phyloP scores from a whole-genome alignment of 1,140 invertebrate genomes.

The Drosophila ogumai region DNA sequence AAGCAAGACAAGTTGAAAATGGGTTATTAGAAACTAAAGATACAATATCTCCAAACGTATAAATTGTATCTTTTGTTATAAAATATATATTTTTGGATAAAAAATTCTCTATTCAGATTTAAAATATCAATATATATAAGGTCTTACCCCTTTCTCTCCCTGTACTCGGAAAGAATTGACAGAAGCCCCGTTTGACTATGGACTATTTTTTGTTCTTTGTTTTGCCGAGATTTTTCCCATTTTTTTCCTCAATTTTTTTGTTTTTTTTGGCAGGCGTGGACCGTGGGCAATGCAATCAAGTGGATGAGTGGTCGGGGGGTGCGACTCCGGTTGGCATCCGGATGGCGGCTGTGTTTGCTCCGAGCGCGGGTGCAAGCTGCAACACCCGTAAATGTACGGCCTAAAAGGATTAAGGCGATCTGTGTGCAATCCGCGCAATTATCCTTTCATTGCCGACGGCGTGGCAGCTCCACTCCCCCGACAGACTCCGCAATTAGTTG shows the following conservation, averaged over 20 bases:
- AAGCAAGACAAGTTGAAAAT: too few species aligned
- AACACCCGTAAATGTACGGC: constrained; percentile 45
- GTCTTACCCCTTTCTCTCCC: not conserved
- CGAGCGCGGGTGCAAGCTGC: constrained; percentile 48
- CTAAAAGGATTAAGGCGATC: constrained; percentile 84
- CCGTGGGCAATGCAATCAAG: constrained; percentile 73
- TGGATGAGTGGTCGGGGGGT: constrained; percentile 61
- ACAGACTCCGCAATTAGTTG: constrained; percentile 75
- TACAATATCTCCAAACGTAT: too few species aligned
- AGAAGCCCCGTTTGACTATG: constrained; percentile 49
- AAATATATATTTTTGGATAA: too few species aligned
- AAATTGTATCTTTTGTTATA: too few species aligned
- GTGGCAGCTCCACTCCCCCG: constrained; percentile 21
- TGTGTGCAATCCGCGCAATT: constrained; percentile 82
- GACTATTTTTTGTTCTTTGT: constrained; percentile 34
- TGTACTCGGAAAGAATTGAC: constrained; percentile 36
- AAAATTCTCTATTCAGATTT: not conserved
- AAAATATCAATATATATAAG: not conserved
- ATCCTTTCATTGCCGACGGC: constrained; percentile 74
- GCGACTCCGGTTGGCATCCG: not conserved
- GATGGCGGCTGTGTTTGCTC: constrained; percentile 38
- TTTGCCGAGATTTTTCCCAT: constrained; percentile 9
- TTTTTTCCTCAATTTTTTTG: constrained; percentile 6
- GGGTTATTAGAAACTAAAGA: too few species aligned
- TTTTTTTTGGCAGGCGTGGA: constrained; percentile 15